Base-by-base conservation (phyloP, 1,140 invertebrate species). In the Triops cancriformis region DNA sequence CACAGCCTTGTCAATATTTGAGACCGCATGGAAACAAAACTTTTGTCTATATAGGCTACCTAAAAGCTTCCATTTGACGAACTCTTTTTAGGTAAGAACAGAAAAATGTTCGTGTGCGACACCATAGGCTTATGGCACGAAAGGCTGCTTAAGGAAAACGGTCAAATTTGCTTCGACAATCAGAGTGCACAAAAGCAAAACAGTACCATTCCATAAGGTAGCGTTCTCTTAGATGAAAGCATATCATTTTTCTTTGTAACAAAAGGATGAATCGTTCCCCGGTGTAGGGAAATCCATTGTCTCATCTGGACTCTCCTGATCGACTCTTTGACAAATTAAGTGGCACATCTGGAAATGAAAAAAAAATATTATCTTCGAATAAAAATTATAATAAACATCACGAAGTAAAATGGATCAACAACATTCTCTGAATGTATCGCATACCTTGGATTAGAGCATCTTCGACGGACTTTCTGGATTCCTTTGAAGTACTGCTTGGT, bases 1-100 rank as follows among this genome's bases (percentile, higher is more conserved):
- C 51, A 64, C 51, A 64, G 51, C 51, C 51, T 64, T 64, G 51
- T 64, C 51, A 64, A 64, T 64, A 64, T 64, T 64, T 64, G 51
- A 64, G 51, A 64, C 51, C 51, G 51, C 51, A 64, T 37, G 31
- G 51, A n/a, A 64, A 64, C 14, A 18, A 64, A 64, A 64, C 10
- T 10, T 64, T 23, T 64, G 51, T 18, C n/a, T 64, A 14, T 18
- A 18, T 64, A 64, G 51, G 51, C 51, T 64, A 64, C 51, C 51
- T 64, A 64, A 64, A 64, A 64, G 6, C 51, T 64, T 23, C 14
- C 23, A 64, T 18, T 12, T 64, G 51, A 64, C 51, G 51, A 18
- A 64, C 31, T 37, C 31, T 37, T 37, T 37, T 64, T 64, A 64
- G 51, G 51, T 64, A 64, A n/a, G 51, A 64, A 18, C 14, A 18